phyloP scores from a whole-genome alignment of 2,888 invertebrate genomes.

The Aproaerema taeniolella region DNA sequence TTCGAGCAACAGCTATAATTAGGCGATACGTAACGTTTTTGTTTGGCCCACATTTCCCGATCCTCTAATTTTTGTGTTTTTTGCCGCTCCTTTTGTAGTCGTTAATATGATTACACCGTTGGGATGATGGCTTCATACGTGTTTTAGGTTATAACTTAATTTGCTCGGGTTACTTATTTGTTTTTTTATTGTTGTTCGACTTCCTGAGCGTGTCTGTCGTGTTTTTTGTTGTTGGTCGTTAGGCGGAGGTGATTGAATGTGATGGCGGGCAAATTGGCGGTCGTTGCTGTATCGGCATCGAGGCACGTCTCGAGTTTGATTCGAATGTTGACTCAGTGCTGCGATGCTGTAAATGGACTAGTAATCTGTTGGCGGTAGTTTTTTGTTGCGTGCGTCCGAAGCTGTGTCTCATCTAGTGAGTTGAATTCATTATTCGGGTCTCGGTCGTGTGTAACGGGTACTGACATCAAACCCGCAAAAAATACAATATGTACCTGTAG shows the following conservation, averaged over 20 bases:
- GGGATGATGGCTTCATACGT: constrained; percentile 77
- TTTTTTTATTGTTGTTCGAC: constrained; percentile 72
- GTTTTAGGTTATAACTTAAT: constrained; percentile 78
- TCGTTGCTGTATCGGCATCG: constrained; percentile 22
- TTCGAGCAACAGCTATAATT: constrained; percentile 74
- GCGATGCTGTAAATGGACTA: constrained; percentile 43
- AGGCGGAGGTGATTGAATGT: constrained; percentile 72
- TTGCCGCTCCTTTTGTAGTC: constrained; percentile 76
- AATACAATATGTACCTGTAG: no score
- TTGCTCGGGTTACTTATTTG: constrained; percentile 72
- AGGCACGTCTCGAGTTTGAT: constrained; percentile 49
- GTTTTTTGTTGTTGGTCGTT: constrained; percentile 69
- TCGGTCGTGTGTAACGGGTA: no score
- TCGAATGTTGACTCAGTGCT: constrained; percentile 46
- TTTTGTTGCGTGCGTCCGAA: constrained; percentile 31
- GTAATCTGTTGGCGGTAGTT: constrained; percentile 41
- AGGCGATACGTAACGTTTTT: constrained; percentile 76
- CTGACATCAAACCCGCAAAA: no score
- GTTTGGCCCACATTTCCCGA: constrained; percentile 77
- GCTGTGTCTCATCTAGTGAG: constrained; percentile 28
- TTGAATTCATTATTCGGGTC: no score
- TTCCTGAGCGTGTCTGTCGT: constrained; percentile 72
- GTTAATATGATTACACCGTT: constrained; percentile 77
- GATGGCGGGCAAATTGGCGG: constrained; percentile 64
- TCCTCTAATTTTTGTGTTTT: constrained; percentile 76